Base-by-base conservation (phyloP, 2,113 vertebrate species). In the Pollimyrus isidori region DNA sequence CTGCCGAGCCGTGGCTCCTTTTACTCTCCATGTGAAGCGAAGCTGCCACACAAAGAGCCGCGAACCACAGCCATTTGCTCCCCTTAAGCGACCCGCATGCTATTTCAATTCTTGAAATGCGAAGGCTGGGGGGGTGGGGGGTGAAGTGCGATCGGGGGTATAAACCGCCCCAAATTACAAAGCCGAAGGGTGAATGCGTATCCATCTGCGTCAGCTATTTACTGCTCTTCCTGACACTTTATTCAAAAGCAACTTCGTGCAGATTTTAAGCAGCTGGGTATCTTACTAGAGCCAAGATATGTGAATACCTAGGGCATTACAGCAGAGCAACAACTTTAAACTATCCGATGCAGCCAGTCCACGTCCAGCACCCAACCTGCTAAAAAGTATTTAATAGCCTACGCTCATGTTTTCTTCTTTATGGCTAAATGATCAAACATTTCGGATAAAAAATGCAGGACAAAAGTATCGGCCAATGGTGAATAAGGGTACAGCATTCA, bases 1-100 rank as follows among this genome's bases (percentile, higher is more conserved):
- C 88, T 91, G 69, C 30, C 4, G 56, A 62, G 92, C 88, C 89
- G 90, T 91, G 73, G 89, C 91, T 89, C 92, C 94, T 94, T 95
- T 94, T 93, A 91, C 91, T 91, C 46, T 53, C 48, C 62, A 56
- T 48, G 49, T 58, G 53, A 45, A 73, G 85, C 85, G 73, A 56
- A 52, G 35, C 86, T 45, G 48, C 86, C 89, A 88, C 89, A 88
- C 86, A 87, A 90, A 88, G 89, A 80, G 84, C 69, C 45, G 39
- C 46, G n/a, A 23, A 39, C 49, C n/a, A 35, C 65, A 88, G 86
- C 89, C 89, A 46, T 89, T 84, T 88, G 87, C 86, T 76, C 42
- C 30, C 42, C 30, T 46, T 45, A 89, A 39, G 50, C 87, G 58
- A 62, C 87, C 80, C 49, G 49, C 84, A 86, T 86, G 76, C 76